Evolutionary conservation across 2,113 vertebrate species (phyloP).

Genomic region (Alaudala cheleensis): DNA sequence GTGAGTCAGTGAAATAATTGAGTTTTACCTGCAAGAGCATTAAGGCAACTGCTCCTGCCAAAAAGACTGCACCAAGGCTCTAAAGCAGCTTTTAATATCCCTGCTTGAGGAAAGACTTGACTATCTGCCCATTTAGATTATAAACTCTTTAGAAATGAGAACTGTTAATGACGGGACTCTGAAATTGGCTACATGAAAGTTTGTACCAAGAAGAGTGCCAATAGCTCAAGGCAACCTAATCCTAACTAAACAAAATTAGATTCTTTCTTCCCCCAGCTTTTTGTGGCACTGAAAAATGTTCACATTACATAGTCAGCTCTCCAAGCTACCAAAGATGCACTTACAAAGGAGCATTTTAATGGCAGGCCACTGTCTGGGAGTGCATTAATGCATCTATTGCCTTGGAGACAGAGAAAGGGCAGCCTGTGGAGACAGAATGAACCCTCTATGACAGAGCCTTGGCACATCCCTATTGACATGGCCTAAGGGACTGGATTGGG

Average conservation of each 20-base stretch:
- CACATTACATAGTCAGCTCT: background rate
- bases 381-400: constrained; percentile 35
- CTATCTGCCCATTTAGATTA: background rate
- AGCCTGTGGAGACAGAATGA: constrained; percentile 24
- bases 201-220: background rate
- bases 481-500: background rate
- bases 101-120: background rate
- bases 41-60: background rate
- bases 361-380: background rate
- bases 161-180: background rate
- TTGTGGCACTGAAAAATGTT: background rate
- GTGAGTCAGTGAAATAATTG: background rate
- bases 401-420: constrained; percentile 24
- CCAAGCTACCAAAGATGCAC: background rate
- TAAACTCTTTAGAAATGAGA: background rate
- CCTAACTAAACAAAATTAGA: background rate
- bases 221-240: background rate
- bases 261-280: background rate
- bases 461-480: background rate
- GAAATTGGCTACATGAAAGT: background rate
- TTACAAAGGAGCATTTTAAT: constrained; percentile 21
- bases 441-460: background rate
- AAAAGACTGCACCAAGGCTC: background rate
- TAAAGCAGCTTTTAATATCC: background rate
- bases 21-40: background rate